Base-by-base conservation (phyloP, 2,113 vertebrate genomes). In the Sinosuthora webbiana region DNA sequence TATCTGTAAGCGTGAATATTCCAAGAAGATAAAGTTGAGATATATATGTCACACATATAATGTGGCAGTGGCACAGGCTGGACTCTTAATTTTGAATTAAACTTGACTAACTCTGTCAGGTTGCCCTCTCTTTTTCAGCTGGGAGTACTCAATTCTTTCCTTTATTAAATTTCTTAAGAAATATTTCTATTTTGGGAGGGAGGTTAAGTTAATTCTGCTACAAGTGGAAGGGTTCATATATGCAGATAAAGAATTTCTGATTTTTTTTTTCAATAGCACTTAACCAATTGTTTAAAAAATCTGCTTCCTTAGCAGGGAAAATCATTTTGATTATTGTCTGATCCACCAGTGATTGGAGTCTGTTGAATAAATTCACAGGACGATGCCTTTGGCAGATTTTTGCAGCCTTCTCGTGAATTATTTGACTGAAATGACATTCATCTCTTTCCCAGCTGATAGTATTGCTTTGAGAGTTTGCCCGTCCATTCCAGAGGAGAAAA, bases 371-470 rank as follows among this genome's bases (percentile, higher is more conserved):
- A 95, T 96, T 93, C 88, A 49, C 39, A 52, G 52, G 83, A 78
- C 80, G 79, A 73, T 64, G 79, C 7, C 74, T 94, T 52, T 89
- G 96, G 83, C 94, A 97, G 92, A 75, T 67, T 78, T 90, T 81
- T 60, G 23, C 20, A 10, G 31, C 20, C 64, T 77, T 67, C 82
- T 62, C 14, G 3, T 81, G 41, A 92, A 83, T 64, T 12, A 39
- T 90, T 90, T 78, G 85, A 75, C 73, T 87, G 62, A 49, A 80
- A 81, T 64, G 31, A 84, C 92, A 79, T 90, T 94, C 73, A 96
- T 94, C 73, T 89, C 73, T 95, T 96, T 95, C 86, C 94, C 95
- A 96, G 92, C 77, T 96, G 95, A 95, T 96, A 93, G 47, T 4
- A 44, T 41, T 64, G 90, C 68, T 88, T 77, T 90, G 83, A 86